Conservation (phyloP, 2,113 vertebrate genomes). For the Heterotis niloticus region DNA sequence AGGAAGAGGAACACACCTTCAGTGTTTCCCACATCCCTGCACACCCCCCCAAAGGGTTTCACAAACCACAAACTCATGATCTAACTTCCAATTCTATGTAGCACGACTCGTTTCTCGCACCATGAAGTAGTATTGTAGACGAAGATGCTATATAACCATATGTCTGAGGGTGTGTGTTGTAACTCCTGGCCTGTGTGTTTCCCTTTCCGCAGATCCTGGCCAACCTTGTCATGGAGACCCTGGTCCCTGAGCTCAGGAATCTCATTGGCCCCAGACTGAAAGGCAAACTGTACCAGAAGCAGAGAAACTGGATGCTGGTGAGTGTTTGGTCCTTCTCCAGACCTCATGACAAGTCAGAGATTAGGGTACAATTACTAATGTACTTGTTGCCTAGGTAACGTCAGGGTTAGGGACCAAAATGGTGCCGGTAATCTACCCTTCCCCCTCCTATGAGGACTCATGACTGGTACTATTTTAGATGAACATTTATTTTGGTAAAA, state of each 20-base stretch:
- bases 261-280: conserved; percentile 78
- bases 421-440: too few relatives aligned
- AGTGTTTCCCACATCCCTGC: too few relatives aligned
- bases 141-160: neutral
- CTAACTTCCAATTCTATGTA: too few relatives aligned
- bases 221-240: conserved; percentile 91
- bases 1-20: too few relatives aligned
- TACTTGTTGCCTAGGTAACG: too few relatives aligned
- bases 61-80: too few relatives aligned
- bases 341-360: neutral
- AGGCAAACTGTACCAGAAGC: conserved; percentile 82
- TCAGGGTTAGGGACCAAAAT: too few relatives aligned
- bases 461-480: too few relatives aligned
- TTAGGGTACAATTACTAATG: neutral
- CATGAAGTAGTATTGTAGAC: neutral
- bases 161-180: neutral
- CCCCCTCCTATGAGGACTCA: too few relatives aligned
- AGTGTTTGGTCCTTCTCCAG: conserved; percentile 15
- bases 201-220: conserved; percentile 71
- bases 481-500: too few relatives aligned
- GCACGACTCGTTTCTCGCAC: too few relatives aligned
- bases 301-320: conserved; percentile 87
- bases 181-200: neutral
- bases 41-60: too few relatives aligned
- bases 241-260: conserved; percentile 75